These are phyloP conservation scores for Stomatorhinus walkeri DNA, from an alignment of 2,797 vertebrate species.

Conservation along the genomic window DNA sequence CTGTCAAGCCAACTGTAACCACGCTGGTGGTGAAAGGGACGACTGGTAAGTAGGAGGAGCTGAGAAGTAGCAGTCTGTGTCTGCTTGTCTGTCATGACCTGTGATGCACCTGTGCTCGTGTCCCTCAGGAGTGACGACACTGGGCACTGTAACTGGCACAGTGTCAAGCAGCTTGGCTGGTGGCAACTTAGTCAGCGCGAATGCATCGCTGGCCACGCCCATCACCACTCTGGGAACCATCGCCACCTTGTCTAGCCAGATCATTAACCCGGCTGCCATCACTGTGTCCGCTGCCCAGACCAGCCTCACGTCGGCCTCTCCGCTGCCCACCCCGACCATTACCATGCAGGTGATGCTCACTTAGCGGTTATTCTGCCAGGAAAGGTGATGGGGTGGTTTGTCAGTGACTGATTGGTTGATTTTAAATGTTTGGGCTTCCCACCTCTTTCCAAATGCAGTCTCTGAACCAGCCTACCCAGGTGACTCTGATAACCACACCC, in stretches of 20 bases:
- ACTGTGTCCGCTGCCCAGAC: conserved; percentile 65
- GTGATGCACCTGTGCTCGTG: not conserved
- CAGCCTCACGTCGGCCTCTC: conserved; percentile 59
- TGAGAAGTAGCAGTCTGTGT: not conserved
- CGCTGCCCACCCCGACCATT: conserved; percentile 64
- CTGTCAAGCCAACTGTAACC: conserved; percentile 84
- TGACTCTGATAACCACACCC: conserved; percentile 84
- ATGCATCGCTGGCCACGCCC: conserved; percentile 76
- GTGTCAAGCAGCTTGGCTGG: conserved; percentile 74
- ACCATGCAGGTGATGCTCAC: conserved; percentile 69
- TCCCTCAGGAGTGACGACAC: conserved; percentile 72
- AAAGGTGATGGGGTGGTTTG: not conserved
- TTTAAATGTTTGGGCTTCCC: not conserved
- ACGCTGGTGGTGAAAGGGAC: conserved; percentile 89
- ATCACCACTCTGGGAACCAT: conserved; percentile 84
- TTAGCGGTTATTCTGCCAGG: not conserved
- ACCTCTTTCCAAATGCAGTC: conserved; percentile 31
- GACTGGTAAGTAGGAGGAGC: conserved; percentile 61
- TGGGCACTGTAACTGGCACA: conserved; percentile 79
- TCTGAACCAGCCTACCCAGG: conserved; percentile 80
- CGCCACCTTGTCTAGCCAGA: conserved; percentile 82
- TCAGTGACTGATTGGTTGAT: not conserved
- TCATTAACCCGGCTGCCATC: conserved; percentile 76
- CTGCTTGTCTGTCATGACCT: not conserved
- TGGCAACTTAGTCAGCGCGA: conserved; percentile 65